Conservation (phyloP, 37 sponge, comb jelly and placozoan species). For the Halichondria panicea region DNA sequence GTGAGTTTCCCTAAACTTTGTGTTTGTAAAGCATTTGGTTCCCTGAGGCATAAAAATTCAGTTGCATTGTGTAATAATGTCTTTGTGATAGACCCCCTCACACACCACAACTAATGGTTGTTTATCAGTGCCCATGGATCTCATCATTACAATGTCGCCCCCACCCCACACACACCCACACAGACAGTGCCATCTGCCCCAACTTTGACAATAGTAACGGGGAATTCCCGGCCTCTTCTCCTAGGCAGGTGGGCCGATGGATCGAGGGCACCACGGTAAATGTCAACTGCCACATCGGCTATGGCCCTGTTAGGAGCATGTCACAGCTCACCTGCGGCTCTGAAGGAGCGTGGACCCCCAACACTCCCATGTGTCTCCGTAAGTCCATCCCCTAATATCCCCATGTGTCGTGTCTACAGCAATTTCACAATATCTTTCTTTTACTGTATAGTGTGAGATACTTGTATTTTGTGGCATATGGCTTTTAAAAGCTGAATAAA, state of each 20-base stretch:
- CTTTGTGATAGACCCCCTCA: neutral
- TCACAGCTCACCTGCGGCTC: slow-evolving; percentile 3
- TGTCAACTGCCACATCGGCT: slow-evolving; percentile 11
- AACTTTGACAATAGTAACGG: neutral
- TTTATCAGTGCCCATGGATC: neutral
- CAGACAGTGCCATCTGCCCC: slow-evolving; percentile 27
- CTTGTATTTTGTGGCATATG: neutral
- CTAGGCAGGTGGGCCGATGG: neutral
- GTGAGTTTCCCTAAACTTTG: slow-evolving; percentile 20
- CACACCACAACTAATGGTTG: neutral
- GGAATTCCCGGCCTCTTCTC: neutral
- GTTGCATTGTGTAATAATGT: neutral
- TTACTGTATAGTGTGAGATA: too few species aligned
- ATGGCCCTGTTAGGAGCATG: neutral
- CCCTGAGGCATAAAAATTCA: neutral
- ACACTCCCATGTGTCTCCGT: slow-evolving; percentile 28
- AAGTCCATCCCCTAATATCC: neutral
- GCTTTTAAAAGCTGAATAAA: too few species aligned
- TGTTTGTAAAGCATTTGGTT: neutral
- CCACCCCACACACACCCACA: neutral
- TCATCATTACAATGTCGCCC: neutral
- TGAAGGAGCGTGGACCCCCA: slow-evolving; percentile 24
- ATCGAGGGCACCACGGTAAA: slow-evolving; percentile 4
- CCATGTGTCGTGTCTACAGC: too few species aligned
- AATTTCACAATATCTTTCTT: too few species aligned